Base-by-base conservation (phyloP, 2,888 invertebrate genomes). In the Synergus laeviventris region DNA sequence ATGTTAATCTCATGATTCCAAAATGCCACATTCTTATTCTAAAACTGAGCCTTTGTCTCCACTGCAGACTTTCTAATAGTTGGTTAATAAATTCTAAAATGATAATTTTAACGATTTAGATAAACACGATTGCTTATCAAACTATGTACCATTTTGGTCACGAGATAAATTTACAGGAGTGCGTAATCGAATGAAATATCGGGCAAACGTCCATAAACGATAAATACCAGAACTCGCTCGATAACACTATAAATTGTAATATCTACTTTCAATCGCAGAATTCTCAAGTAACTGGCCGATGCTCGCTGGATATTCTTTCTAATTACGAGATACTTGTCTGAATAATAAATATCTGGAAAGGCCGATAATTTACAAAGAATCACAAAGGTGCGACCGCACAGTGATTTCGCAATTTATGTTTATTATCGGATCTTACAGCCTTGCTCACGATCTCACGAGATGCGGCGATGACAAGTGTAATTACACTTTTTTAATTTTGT, bases 361-460 rank as follows among this genome's bases (percentile, higher is more conserved):
- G 31, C 70, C 49, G 45, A 49, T 70, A 70, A 70, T 70, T 70
- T 49, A 70, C 18, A 31, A 45, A n/a, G 70, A 70, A 49, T 70
- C 70, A 70, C 70, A 70, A 70, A 70, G 70, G 70, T 70, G 49
- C 70, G 49, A 70, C 49, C 49, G 70, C 49, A 49, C 36, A 70
- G 70, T 54, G 45, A 70, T 70, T 70, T 70, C 49, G 49, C 70
- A 70, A 70, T 70, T 49, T 31, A 70, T 11, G n/a, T 18, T 70
- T 49, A 70, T 70, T 70, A 54, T 31, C 49, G 49, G n/a, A 49
- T 70, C 49, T 70, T 49, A 49, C 49, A 49, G 49, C 45, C 70
- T 70, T 31, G 31, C 70, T n/a, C 49, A 49, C 16, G 18, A 70
- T 70, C 70, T 54, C 70, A 54, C 49, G 45, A 70, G 45, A 70